These are phyloP conservation scores for Cydia pomonella DNA, from an alignment of 1,140 invertebrate species.

Conservation along the genomic window DNA sequence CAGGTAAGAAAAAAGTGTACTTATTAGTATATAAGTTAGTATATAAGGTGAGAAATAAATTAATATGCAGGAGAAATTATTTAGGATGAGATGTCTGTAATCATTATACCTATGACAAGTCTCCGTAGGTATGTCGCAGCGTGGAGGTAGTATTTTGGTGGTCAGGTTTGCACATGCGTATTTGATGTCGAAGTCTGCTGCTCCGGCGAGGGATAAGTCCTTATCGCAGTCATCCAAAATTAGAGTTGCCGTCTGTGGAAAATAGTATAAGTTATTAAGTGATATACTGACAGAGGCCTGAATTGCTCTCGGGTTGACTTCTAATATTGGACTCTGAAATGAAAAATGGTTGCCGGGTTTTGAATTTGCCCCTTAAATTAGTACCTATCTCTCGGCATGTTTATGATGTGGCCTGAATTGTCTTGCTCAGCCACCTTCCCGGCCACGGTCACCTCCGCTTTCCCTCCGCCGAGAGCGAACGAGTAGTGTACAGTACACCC, in stretches of 20 bases:
- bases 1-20: no score
- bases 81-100: not conserved
- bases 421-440: constrained; percentile 87
- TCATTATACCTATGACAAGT: constrained; percentile 88
- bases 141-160: constrained; percentile 86
- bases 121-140: constrained; percentile 93
- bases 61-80: no score
- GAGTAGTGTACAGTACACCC: constrained; percentile 91
- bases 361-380: no score
- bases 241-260: constrained; percentile 89
- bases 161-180: constrained; percentile 93
- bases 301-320: no score
- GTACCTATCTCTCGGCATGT: no score
- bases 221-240: constrained; percentile 96
- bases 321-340: no score
- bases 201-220: constrained; percentile 89
- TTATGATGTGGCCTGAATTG: no score
- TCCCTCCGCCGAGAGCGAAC: constrained; percentile 92
- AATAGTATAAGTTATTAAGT: constrained; percentile 34
- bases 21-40: no score
- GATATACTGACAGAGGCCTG: not conserved
- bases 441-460: constrained; percentile 86
- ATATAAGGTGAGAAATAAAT: no score
- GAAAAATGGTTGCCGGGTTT: no score
- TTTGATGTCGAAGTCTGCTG: constrained; percentile 86